Conservation (phyloP, 2,888 invertebrate genomes). For the Drosophila neotestacea region DNA sequence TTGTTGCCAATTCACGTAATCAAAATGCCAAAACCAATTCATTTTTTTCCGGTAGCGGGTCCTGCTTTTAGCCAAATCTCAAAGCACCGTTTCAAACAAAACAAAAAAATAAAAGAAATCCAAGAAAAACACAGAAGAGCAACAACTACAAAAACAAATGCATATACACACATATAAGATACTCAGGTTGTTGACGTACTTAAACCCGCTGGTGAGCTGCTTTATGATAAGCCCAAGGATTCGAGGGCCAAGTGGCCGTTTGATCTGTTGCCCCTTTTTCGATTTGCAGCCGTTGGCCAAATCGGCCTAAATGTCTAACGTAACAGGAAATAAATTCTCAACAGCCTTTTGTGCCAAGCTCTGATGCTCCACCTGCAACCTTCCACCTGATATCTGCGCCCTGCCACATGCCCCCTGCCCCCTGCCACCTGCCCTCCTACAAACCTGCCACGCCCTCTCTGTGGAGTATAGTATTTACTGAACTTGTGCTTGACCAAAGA, state of each 20-base stretch:
- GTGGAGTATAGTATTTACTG: slow-evolving; percentile 22
- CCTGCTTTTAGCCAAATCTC: slow-evolving; percentile 25
- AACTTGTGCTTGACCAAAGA: slow-evolving; percentile 42
- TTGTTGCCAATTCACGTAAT: slow-evolving; percentile 43
- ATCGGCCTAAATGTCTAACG: slow-evolving; percentile 72
- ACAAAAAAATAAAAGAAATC: neutral
- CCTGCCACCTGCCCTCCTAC: slow-evolving; percentile 1
- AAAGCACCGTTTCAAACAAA: slow-evolving; percentile 31
- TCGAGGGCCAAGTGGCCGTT: slow-evolving; percentile 54
- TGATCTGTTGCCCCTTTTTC: slow-evolving; percentile 71
- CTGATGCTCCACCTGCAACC: slow-evolving; percentile 18
- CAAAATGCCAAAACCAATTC: slow-evolving; percentile 51
- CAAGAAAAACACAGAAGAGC: neutral
- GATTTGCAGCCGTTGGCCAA: slow-evolving; percentile 48
- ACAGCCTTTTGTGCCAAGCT: slow-evolving; percentile 58
- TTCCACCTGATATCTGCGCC: slow-evolving; percentile 1
- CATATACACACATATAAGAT: slow-evolving; percentile 1
- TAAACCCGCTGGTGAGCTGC: slow-evolving; percentile 51
- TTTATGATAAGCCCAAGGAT: slow-evolving; percentile 59
- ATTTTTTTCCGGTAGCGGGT: slow-evolving; percentile 15
- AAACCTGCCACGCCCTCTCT: slow-evolving; percentile 24
- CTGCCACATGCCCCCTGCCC: slow-evolving; percentile 12
- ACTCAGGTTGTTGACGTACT: slow-evolving; percentile 43
- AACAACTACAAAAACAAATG: neutral
- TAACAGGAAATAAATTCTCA: slow-evolving; percentile 79